Conservation (phyloP, 2,797 vertebrate genomes). For the Manis pentadactyla region DNA sequence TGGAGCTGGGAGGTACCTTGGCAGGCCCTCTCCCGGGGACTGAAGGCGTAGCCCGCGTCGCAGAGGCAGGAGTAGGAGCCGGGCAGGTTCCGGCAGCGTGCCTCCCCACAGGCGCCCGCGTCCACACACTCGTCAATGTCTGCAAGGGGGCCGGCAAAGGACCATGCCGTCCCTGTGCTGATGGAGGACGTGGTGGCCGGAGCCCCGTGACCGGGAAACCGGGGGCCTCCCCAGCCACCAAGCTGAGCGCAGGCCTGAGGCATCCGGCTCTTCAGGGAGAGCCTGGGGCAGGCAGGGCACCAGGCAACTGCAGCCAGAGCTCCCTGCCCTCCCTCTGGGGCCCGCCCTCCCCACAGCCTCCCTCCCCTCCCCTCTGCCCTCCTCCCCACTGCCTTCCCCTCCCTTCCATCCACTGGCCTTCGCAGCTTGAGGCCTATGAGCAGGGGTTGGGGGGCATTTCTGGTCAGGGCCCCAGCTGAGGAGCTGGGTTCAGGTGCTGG, state of each 20-base stretch:
- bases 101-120: conserved; percentile 92
- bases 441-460: fast-evolving
- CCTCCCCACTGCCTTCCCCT: not conserved
- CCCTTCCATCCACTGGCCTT: not conserved
- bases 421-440: not conserved
- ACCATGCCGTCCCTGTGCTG: no score
- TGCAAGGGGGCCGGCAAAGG: conserved; percentile 83
- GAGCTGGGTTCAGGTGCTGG: not conserved
- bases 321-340: no score
- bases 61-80: conserved; percentile 94
- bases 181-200: no score
- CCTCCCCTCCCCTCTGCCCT: no score
- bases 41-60: conserved; percentile 91
- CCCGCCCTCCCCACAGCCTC: no score
- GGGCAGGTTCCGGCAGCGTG: conserved; percentile 90
- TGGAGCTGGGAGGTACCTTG: conserved; percentile 86
- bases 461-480: not conserved
- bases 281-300: no score
- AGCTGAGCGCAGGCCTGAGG: no score
- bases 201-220: no score
- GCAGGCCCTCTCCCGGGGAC: conserved; percentile 91
- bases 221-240: no score
- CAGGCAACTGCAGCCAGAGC: no score
- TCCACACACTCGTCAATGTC: conserved; percentile 93
- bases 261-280: no score